phyloP scores from a whole-genome alignment of 2,888 invertebrate species.

The Acleris holmiana region DNA sequence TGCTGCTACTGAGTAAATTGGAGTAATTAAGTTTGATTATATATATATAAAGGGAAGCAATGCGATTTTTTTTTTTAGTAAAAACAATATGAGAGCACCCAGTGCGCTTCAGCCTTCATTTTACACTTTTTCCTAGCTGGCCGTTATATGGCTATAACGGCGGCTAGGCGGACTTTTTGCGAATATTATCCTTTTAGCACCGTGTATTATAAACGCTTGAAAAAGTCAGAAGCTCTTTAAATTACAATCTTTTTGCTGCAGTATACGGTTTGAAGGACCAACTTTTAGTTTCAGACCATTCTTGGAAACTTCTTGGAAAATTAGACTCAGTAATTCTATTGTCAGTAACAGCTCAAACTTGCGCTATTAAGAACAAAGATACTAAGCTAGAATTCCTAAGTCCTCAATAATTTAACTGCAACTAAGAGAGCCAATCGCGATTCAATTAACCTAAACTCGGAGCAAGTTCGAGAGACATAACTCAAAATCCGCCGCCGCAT shows the following conservation, averaged over 20 bases:
- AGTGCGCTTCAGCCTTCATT: conserved; percentile 50
- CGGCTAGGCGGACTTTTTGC: conserved; percentile 68
- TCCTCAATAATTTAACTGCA: not conserved
- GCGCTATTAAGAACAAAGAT: not conserved
- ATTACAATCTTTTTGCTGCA: conserved; percentile 36
- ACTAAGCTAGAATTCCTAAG: not conserved
- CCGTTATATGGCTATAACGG: conserved; percentile 66
- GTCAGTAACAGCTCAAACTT: too few species aligned
- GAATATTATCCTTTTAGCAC: conserved; percentile 76
- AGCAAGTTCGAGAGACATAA: conserved; percentile 6
- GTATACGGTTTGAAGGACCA: conserved; percentile 14
- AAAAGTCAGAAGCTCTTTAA: conserved; percentile 48
- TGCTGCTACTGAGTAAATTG: too few species aligned
- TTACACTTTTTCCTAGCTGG: conserved; percentile 65
- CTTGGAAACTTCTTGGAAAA: too few species aligned
- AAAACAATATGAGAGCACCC: conserved; percentile 27
- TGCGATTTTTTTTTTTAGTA: too few species aligned
- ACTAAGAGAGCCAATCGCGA: conserved; percentile 1
- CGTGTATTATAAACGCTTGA: conserved; percentile 69
- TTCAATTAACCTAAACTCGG: conserved; percentile 13
- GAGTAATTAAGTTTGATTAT: too few species aligned
- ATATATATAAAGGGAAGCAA: too few species aligned
- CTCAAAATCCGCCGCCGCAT: conserved; percentile 21
- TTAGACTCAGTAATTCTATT: too few species aligned
- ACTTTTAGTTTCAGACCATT: too few species aligned